Evolutionary conservation across 2,888 invertebrate species (phyloP), one percentile per base, ranked within the genome.

Genomic region (Drosophila monieri): DNA sequence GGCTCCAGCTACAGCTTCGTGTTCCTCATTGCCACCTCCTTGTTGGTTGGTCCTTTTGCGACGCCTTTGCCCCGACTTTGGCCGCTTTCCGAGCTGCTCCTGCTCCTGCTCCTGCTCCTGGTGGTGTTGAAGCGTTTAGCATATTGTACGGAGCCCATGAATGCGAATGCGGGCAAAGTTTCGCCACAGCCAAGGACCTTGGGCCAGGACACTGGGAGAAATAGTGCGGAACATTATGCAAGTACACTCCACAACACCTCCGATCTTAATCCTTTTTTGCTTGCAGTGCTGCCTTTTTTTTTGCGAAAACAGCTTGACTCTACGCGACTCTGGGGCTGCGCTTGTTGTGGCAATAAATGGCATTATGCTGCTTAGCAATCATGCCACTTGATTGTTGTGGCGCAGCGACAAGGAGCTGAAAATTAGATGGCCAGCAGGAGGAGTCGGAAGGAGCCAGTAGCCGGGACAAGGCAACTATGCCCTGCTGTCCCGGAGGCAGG

Each of bases 311-410:
- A 39, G 41, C 18, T 43, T 46, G 64, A 39, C 30, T 27, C n/a
- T 14, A 5, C 41, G 43, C 32, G 35, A 46, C 44, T 53, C 49
- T 43, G 52, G 39, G 25, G 43, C 57, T 75, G 39, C 21, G 43
- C 57, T 75, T 84, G 73, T 69, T 80, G 78, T 78, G 80, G 80
- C 78, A 78, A 74, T 86, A 86, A 86, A 84, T 73, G 80, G 78
- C 78, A 80, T 78, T 78, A 81, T 78, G 76, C 80, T 76, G 86
- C 84, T 81, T 69, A 73, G 84, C 78, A 83, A 81, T 85, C 84
- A 84, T 76, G 86, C 66, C 54, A 77, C 80, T 80, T 80, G 84
- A 81, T 76, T 80, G 76, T 72, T 68, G 80, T 56, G 47, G 60
- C 46, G 60, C 70, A 23, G 37, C 46, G 27, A 35, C 44, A 37